Conservation (phyloP, 2,797 vertebrate species). For the Sparus aurata region DNA sequence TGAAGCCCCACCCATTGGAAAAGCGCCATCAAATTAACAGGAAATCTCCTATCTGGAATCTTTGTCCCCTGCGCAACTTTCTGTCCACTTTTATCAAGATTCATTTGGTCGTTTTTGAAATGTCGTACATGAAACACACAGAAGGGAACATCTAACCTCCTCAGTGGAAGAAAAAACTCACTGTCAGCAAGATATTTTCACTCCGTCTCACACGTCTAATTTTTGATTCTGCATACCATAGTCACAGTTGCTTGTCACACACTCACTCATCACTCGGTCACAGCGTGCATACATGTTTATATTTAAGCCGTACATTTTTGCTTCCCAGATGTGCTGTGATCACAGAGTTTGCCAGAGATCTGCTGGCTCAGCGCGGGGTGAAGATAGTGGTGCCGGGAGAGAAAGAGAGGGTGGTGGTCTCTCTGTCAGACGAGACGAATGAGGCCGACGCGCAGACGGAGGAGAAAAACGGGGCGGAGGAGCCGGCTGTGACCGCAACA, state of each 20-base stretch:
- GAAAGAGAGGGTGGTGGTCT: slow-evolving; percentile 84
- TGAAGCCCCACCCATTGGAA: no score
- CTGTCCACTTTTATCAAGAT: not conserved
- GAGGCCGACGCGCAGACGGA: slow-evolving; percentile 38
- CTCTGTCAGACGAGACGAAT: slow-evolving; percentile 80
- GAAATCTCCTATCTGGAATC: not conserved
- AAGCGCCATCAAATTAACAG: not conserved
- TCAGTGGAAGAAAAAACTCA: not conserved
- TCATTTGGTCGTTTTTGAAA: not conserved
- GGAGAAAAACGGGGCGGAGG: slow-evolving; percentile 73
- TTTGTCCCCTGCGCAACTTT: not conserved
- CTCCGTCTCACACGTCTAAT: not conserved
- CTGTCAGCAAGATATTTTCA: not conserved
- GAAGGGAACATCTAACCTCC: not conserved
- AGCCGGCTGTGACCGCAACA: slow-evolving; percentile 48
- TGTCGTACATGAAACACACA: not conserved
- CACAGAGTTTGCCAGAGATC: slow-evolving; percentile 90
- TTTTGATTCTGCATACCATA: slow-evolving; percentile 10
- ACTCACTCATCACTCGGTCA: not conserved
- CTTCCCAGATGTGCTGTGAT: slow-evolving; percentile 89
- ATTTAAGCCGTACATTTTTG: not conserved
- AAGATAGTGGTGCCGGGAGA: slow-evolving; percentile 90
- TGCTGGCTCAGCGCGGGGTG: slow-evolving; percentile 87
- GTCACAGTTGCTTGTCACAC: not conserved
- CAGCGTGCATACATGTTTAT: not conserved